Evolutionary conservation across 2,797 vertebrate species (phyloP), one percentile per base, ranked within the genome.

Genomic region (Hozukius guyotensis): DNA sequence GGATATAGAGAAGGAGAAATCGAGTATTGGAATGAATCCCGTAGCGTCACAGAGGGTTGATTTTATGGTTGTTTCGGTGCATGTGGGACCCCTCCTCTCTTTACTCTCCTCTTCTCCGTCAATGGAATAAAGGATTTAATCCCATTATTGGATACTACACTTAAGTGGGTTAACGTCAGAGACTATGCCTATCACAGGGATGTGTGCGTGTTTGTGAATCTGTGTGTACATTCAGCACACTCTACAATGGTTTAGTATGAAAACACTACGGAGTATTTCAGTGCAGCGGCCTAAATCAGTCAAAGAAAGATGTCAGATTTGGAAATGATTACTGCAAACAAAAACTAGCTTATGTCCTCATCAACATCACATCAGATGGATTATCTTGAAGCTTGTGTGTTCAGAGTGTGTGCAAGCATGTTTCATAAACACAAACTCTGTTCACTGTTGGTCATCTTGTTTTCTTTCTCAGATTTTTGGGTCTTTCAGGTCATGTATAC

Each of bases 71-170:
- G 9, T 75, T 34, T 76, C 18, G 1, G 70, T 66, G 8, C 53
- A 59, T 18, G 27, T 31, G 34, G 29, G 61, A 63, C 49, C 55
- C 27, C 53, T 76, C 34, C 63, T 61, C 52, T 72, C 18, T 64
- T 69, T 20, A 49, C n/a, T 38, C 59, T 72, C 24, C 66, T 81
- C 56, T 29, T 77, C 46, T 65, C 55, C 14, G 16, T 83, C 78
- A 84, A 13, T 63, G 27, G 66, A 87, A 88, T 78, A 78, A 88
- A 84, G 49, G 74, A 76, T 53, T 31, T 81, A 83, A 90, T 92
- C 85, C 66, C 38, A 75, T 87, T 89, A 84, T 72, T 80, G 69
- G 72, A 73, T 85, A 85, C 84, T 72, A 73, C 25, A 81, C 57
- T 81, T 86, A 89, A 88, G 75, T 83, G 62, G 77, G 75, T 77